Evolutionary conservation across 2,888 invertebrate species (phyloP).

Genomic region (Pasiphila rectangulata): DNA sequence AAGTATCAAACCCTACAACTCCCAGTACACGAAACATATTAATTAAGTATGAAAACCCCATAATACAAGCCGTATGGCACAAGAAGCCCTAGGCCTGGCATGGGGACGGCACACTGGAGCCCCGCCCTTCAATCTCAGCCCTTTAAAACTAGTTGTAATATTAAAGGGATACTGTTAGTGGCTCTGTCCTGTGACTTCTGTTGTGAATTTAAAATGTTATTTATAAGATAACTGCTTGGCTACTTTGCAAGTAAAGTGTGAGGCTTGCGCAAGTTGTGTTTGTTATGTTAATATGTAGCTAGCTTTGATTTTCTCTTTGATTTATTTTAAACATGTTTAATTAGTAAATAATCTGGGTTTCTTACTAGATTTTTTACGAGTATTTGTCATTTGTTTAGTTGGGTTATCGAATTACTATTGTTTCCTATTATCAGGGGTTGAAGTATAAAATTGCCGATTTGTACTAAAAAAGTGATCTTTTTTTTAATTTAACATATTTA

Average conservation of each 20-base stretch:
- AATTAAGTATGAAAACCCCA: slow-evolving; percentile 78
- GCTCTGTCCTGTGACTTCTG: slow-evolving; percentile 36
- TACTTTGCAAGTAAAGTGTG: neutral
- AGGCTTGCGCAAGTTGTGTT: neutral
- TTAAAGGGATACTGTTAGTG: slow-evolving; percentile 63
- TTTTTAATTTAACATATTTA: too few relatives aligned
- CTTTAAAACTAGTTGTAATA: slow-evolving; percentile 62
- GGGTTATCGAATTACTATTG: too few relatives aligned
- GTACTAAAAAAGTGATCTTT: too few relatives aligned
- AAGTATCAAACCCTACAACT: slow-evolving; percentile 53
- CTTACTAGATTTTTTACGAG: too few relatives aligned
- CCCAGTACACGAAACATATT: slow-evolving; percentile 51
- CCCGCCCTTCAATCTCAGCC: slow-evolving; percentile 55
- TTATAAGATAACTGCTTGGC: neutral
- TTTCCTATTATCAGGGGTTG: too few relatives aligned
- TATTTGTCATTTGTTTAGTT: too few relatives aligned
- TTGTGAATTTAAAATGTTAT: neutral
- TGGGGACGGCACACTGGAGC: slow-evolving; percentile 42
- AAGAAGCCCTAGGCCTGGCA: slow-evolving; percentile 54
- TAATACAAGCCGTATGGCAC: slow-evolving; percentile 73
- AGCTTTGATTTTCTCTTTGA: too few relatives aligned
- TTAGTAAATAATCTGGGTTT: too few relatives aligned
- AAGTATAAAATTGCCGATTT: too few relatives aligned
- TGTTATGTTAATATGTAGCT: too few relatives aligned
- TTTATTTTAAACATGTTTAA: too few relatives aligned